Evolutionary conservation across 2,113 vertebrate genomes (phyloP), one percentile per base, ranked within the genome.

Genomic region (Cyanistes caeruleus): DNA sequence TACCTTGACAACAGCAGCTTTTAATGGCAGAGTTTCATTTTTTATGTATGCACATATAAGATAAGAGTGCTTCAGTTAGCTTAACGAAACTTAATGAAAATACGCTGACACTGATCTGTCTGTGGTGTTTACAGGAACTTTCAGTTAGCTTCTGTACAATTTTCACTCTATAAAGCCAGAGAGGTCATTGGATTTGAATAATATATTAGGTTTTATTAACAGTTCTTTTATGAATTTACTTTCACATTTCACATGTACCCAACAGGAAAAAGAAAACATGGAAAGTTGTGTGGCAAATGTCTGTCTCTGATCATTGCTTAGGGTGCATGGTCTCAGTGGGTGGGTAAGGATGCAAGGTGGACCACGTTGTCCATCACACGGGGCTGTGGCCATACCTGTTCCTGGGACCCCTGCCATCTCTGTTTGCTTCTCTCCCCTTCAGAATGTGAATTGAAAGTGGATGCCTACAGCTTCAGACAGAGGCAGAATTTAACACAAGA

Each of bases 311-410:
- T 63, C 15, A 7, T 77, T 48, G 41, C 24, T 44, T 52, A 5
- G 1, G 18, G 28, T 37, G 41, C 24, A 25, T 1, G 5, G 21
- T 22, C 51, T 67, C 2, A 0, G 33, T 8, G 22, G 16, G 19
- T 51, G 44, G 49, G 35, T 69, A 33, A 25, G 39, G 52, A 25
- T 37, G 43, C 0, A 3, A 58, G n/a, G 41, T 70, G 56, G 31
- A 70, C 62, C 24, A 1, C 0, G 3, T 41, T 9, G 4, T 62
- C 65, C 69, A 33, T 69, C 46, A 23, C 37, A 18, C 0, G 1
- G 24, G 27, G 51, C 74, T 84, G 67, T 44, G 27, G 53, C 43
- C 20, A 19, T 44, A n/a, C 0, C 1, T 51, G 10, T 65, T 82
- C 24, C 41, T 62, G 46, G 37, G 41, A 62, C 37, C 35, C 28